Base-by-base conservation (phyloP, 35 echinoderm and acorn worm genomes). In the Strongylocentrotus purpuratus region DNA sequence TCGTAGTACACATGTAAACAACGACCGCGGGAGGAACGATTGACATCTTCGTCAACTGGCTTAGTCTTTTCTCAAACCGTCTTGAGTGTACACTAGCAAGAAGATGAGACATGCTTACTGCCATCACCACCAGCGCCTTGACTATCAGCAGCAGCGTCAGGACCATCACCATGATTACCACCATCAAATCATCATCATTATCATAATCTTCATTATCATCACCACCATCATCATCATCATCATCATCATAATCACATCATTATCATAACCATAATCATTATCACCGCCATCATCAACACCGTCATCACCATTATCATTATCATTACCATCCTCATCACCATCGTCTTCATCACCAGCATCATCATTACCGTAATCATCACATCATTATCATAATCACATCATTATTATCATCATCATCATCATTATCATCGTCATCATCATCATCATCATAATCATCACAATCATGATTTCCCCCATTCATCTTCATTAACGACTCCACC, bases 1-100 rank as follows among this genome's bases (percentile, higher is more conserved):
- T 94, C 46, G 33, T 35, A 41, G 33, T 91, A 94, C 58, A 55
- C 46, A 33, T 58, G 31, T 48, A 55, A 94, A 55, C 58, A 94
- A 55, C 46, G 58, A 55, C 31, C 28, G 46, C 46, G 46, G 12
- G 11, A 52, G 10, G 46, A 58, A 18, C 31, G 58, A 55, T 31
- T 33, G 46, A 55, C 46, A 55, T 18, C 46, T 61, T 91, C 46
- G 13, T 32, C 46, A 31, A 15, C 46, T 46, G 46, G 18, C 22
- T 59, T 94, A 94, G 46, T 94, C 46, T 94, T 14, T 28, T 94
- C 48, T 33, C 58, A 31, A 58, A 55, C 31, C 46, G 31, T 58
- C 13, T 92, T 47, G 25, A 7, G 35, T 46, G 9, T 2, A 17
- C 52, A 59, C 52, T 59, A 59, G 52, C 52, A 78, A 7, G 20